Conservation (phyloP, 2,113 vertebrate genomes). For the Neolamprologus ventralis region DNA sequence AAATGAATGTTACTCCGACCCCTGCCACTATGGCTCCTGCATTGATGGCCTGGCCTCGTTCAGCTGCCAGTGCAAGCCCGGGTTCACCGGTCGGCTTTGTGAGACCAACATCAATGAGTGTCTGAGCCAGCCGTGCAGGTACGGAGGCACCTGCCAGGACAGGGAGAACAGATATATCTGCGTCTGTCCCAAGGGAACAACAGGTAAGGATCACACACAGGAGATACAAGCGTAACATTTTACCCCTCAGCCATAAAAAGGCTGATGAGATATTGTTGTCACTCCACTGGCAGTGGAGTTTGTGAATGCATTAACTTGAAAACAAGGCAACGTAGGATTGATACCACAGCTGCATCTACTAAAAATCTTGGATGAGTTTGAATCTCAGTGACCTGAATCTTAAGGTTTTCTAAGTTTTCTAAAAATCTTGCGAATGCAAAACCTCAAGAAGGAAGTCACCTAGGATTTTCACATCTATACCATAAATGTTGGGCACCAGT, state of each 20-base stretch:
- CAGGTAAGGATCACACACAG: constrained; percentile 65
- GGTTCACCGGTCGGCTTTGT: constrained; percentile 86
- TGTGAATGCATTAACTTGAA: not conserved
- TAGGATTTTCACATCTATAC: not conserved
- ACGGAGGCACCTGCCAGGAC: constrained; percentile 89
- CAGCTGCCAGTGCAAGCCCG: constrained; percentile 81
- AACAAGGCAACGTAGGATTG: not conserved
- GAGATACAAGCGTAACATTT: not conserved
- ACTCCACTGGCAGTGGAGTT: not conserved
- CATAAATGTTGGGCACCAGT: not conserved
- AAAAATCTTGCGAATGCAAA: not conserved
- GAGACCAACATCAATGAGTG: constrained; percentile 94
- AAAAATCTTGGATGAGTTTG: not conserved
- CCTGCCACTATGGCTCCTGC: constrained; percentile 90
- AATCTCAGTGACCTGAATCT: not conserved
- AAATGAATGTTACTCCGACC: constrained; percentile 82
- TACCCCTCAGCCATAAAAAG: not conserved
- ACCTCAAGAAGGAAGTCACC: not conserved
- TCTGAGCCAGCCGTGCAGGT: constrained; percentile 88
- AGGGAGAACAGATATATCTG: constrained; percentile 81
- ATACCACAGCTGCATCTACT: not conserved
- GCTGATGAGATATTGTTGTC: not conserved
- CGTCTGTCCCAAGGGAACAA: constrained; percentile 85
- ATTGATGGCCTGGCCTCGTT: constrained; percentile 83
- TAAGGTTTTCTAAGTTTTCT: not conserved